Percentiles rank a stretch among this genome's conserved stretches.
Evolutionary conservation across 2,113 vertebrate genomes (phyloP).

Genomic region (Butorides virescens): DNA sequence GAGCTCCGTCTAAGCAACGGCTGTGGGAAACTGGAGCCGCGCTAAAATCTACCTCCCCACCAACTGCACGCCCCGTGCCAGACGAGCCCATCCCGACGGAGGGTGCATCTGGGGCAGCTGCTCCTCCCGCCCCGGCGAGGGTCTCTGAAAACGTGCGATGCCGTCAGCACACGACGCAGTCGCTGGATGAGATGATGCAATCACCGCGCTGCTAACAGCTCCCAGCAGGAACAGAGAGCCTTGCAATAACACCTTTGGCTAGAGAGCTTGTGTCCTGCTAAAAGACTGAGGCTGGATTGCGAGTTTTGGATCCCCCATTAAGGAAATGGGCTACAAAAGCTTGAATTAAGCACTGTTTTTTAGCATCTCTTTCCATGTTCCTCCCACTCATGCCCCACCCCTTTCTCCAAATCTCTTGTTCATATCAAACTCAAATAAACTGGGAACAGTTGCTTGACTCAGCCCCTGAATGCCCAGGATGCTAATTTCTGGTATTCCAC

Average conservation of each 20-base stretch:
- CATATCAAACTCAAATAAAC: neutral
- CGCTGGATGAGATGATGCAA: rapidly evolving
- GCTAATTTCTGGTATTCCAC: neutral
- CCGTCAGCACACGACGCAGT: neutral
- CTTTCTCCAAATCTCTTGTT: neutral
- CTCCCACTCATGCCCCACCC: neutral
- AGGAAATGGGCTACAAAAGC: neutral
- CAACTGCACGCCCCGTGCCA: neutral
- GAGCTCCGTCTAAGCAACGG: neutral
- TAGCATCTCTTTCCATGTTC: neutral
- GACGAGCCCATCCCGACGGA: neutral
- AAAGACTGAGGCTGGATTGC: neutral
- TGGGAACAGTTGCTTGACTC: neutral
- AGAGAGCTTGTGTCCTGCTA: neutral
- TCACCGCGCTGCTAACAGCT: neutral
- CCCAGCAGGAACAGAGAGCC: neutral
- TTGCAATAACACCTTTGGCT: neutral
- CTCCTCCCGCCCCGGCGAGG: neutral
- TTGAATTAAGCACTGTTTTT: neutral
- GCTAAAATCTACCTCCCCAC: neutral
- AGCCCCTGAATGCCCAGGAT: neutral
- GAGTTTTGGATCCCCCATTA: neutral
- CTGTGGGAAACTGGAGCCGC: constrained; percentile 16
- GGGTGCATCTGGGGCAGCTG: neutral
- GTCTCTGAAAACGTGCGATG: neutral